Base-by-base conservation (phyloP, 1,140 invertebrate genomes). In the Drosophila ficusphila region DNA sequence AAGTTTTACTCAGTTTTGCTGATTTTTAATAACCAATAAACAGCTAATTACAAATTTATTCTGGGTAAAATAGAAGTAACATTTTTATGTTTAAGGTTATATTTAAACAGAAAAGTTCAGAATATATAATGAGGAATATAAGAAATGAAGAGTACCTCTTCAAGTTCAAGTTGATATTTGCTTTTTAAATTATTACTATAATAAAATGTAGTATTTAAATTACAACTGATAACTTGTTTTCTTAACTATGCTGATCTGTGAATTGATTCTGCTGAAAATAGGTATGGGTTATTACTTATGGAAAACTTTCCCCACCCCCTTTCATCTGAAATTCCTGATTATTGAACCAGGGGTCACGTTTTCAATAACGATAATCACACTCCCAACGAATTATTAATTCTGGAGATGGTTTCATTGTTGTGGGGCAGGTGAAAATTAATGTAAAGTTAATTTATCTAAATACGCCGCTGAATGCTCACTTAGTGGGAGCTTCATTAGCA, bases 401-500 rank as follows among this genome's bases (percentile, higher is more conserved):
- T 27, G 12, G 14, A 6, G 34, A 49, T 41, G 21, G 4, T 14
- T 61, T 44, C 27, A 44, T 65, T 31, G 64, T 67, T 41, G 36
- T 16, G 60, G 44, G 4, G n/a, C 21, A 21, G 27, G 48, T 56
- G 49, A 46, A 46, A 68, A 56, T 69, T 38, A 47, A 38, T 44
- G 25, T 56, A 31, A 31, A 69, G 18, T 25, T 29, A 46, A 25
- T 38, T 8, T 47, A 38, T 31, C 38, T 39, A 27, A 72, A 60
- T 27, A 51, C 27, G 25, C 23, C 21, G 23, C 41, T 33, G 23
- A 25, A 39, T 53, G 31, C 25, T 54, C 49, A 11, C 12, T 69
- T 39, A 69, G 19, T 12, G 14, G 6, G 49, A 25, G 65, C 25
- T 46, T 69, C 49, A 73, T 73, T 73, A 73, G 57, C 57, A 73